These are phyloP conservation scores for Diogma glabrata DNA, from an alignment of 2,888 invertebrate genomes.

Conservation along the genomic window DNA sequence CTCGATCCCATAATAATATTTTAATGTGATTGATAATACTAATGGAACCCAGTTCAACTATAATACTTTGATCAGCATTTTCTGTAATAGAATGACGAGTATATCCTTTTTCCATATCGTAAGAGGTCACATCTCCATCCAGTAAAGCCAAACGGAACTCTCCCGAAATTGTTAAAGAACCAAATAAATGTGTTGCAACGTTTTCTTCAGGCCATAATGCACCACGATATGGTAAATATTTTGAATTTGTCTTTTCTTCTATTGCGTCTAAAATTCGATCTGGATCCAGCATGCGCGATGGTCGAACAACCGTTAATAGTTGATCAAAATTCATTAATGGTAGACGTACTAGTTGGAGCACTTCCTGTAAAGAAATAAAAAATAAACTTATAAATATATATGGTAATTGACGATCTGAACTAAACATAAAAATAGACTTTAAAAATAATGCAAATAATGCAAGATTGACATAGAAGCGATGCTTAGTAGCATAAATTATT, in stretches of 20 bases:
- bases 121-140: constrained; percentile 76
- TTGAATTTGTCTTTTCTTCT: constrained; percentile 69
- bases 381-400: too few species aligned
- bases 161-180: constrained; percentile 78
- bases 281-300: constrained; percentile 73
- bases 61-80: constrained; percentile 65
- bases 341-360: constrained; percentile 59
- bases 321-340: constrained; percentile 82
- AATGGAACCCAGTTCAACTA: constrained; percentile 68
- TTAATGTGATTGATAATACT: constrained; percentile 90
- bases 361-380: constrained; percentile 41
- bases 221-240: constrained; percentile 76
- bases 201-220: constrained; percentile 80
- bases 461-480: too few species aligned
- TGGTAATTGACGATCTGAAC: too few species aligned
- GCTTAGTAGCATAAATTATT: too few species aligned
- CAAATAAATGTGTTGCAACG: constrained; percentile 68
- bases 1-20: constrained; percentile 89
- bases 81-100: constrained; percentile 79
- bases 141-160: constrained; percentile 81
- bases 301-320: constrained; percentile 77
- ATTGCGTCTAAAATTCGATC: constrained; percentile 92
- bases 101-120: constrained; percentile 90
- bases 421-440: too few species aligned
- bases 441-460: too few species aligned